Evolutionary conservation across 2,888 invertebrate genomes (phyloP), one percentile per base, ranked within the genome.

Genomic region (Arenicola marina): DNA sequence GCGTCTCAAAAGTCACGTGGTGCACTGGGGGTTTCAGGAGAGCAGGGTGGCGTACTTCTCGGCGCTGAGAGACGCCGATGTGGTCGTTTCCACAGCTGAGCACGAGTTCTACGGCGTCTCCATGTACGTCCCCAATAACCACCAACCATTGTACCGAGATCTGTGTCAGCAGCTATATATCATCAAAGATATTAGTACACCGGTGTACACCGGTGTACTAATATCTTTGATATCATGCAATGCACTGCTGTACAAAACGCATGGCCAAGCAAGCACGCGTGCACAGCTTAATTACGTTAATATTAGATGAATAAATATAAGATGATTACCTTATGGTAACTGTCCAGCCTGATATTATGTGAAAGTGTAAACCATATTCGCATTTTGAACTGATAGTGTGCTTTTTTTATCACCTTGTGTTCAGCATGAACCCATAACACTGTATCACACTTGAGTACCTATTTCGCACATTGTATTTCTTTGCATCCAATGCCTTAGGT

Each of bases 31-130:
- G 0, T 89, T 84, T 77, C 74, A 87, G 24, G 76, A 85, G 21
- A 80, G 76, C 26, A 87, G 87, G 67, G 81, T 86, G 7, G 85
- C 87, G 15, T 91, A 90, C 77, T 87, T 86, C 66, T 76, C 84
- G 38, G 80, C 88, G 1, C 79, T 91, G 56, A 73, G 81, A 18
- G 75, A 82, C 0, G 87, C 87, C 21, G 89, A 91, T 80, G 86
- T 91, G 48, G 89, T 88, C 2, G 86, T 91, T 32, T 91, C 91
- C 0, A 91, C 91, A 4, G 89, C 91, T 1, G 85, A 86, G 29
- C 91, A 91, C 79, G 91, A 91, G 79, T 91, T 91, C 81, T 91
- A 89, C 81, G 91, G 91, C 34, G 90, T 90, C 28, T 87, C 90
- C 28, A 89, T 91, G 90, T 89, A 84, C 84, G 86, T 84, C 18